Evolutionary conservation across 1,140 invertebrate genomes (phyloP).

Genomic region (Listronotus bonariensis): DNA sequence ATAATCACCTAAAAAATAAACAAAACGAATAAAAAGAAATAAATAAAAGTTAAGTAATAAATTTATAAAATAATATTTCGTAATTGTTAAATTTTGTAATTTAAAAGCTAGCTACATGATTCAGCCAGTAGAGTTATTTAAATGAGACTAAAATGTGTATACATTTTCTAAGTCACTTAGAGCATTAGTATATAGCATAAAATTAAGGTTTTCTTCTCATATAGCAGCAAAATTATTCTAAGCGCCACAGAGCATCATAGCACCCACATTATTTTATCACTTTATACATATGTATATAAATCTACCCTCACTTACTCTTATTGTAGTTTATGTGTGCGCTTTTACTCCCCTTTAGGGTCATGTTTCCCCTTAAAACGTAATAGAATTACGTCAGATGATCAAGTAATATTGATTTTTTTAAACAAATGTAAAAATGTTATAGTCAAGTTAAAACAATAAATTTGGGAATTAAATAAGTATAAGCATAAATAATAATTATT

Average conservation of each 20-base stretch:
- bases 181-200: neutral
- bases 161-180: too few species aligned
- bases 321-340: constrained; percentile 1
- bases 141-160: too few species aligned
- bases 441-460: too few species aligned
- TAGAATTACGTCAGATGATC: constrained; percentile 1
- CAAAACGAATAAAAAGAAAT: too few species aligned
- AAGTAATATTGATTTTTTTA: neutral
- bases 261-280: constrained; percentile 18
- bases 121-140: too few species aligned
- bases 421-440: neutral
- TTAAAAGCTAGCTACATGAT: too few species aligned
- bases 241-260: constrained; percentile 8
- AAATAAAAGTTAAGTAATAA: too few species aligned
- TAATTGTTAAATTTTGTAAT: too few species aligned
- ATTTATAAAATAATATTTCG: too few species aligned
- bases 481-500: too few species aligned
- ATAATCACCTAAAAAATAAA: too few species aligned
- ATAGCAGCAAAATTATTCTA: constrained; percentile 12
- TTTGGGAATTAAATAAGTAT: too few species aligned
- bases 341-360: constrained; percentile 14
- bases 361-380: constrained; percentile 18
- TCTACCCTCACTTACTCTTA: constrained; percentile 9
- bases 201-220: constrained; percentile 2
- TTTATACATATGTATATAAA: constrained; percentile 26